Percentiles rank a stretch among this genome's conserved stretches.
phyloP scores from a whole-genome alignment of 2,113 vertebrate species.

The Tetrao urogallus region DNA sequence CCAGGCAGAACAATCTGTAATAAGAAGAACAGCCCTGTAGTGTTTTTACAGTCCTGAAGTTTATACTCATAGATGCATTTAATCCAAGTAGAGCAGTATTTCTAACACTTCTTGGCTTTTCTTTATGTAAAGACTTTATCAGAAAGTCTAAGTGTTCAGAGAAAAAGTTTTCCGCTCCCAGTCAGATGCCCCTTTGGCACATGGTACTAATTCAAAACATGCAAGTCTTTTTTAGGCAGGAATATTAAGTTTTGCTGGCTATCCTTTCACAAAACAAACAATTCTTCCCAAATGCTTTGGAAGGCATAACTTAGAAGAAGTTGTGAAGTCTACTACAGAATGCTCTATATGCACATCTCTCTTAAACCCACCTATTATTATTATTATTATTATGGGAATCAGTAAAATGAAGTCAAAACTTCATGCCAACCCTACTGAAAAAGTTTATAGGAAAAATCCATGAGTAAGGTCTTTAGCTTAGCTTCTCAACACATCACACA shows the following conservation, averaged over 20 bases:
- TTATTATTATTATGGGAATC: not conserved
- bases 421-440: not conserved
- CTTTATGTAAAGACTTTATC: not conserved
- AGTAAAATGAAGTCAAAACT: not conserved
- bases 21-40: not conserved
- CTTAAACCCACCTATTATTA: not conserved
- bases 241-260: not conserved
- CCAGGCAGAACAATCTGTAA: constrained; percentile 92
- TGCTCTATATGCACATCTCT: not conserved
- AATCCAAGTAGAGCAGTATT: not conserved
- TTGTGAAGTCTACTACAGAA: not conserved
- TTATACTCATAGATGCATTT: not conserved
- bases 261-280: not conserved
- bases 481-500: not conserved
- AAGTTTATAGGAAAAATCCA: not conserved
- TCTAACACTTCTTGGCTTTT: not conserved
- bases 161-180: not conserved
- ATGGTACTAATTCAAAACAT: not conserved
- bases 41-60: not conserved
- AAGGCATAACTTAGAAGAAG: not conserved
- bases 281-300: not conserved
- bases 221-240: not conserved
- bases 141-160: not conserved
- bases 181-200: not conserved
- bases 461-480: not conserved